These are phyloP conservation scores for Pentamera pediparva DNA, from an alignment of 53 echinoderm and acorn worm genomes.

Conservation along the genomic window DNA sequence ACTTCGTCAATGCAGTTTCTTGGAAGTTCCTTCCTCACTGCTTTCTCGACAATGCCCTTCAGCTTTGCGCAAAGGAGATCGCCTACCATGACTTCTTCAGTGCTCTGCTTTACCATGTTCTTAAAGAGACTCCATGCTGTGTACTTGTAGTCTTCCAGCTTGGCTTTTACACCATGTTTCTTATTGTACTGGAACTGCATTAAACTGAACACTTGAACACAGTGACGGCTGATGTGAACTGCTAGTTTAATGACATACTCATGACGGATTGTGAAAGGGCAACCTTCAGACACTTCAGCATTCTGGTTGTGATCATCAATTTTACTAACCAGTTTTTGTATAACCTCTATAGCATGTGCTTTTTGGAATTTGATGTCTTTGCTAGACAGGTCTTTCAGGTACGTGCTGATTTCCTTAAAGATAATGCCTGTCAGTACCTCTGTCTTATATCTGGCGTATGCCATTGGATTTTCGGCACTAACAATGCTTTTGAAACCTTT, in stretches of 20 bases:
- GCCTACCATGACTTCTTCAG: slow-evolving; percentile 26
- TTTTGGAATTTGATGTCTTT: not conserved
- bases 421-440: not conserved
- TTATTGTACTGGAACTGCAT: too few relatives aligned
- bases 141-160: slow-evolving; percentile 10
- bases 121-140: slow-evolving; percentile 28
- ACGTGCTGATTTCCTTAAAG: not conserved
- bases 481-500: not conserved
- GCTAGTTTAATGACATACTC: slow-evolving; percentile 23
- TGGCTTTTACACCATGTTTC: slow-evolving; percentile 23
- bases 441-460: not conserved
- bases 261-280: slow-evolving; percentile 21
- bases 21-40: slow-evolving; percentile 8
- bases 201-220: too few relatives aligned
- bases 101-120: slow-evolving; percentile 34
- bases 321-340: not conserved
- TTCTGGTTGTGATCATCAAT: slow-evolving; percentile 3
- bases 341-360: not conserved
- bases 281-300: not conserved
- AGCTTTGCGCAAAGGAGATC: not conserved
- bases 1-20: not conserved
- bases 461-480: not conserved
- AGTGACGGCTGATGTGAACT: slow-evolving; percentile 29
- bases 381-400: not conserved
- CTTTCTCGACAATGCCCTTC: not conserved